Conservation (phyloP, 2,888 invertebrate species). For the Sceliomorpha sp. region DNA sequence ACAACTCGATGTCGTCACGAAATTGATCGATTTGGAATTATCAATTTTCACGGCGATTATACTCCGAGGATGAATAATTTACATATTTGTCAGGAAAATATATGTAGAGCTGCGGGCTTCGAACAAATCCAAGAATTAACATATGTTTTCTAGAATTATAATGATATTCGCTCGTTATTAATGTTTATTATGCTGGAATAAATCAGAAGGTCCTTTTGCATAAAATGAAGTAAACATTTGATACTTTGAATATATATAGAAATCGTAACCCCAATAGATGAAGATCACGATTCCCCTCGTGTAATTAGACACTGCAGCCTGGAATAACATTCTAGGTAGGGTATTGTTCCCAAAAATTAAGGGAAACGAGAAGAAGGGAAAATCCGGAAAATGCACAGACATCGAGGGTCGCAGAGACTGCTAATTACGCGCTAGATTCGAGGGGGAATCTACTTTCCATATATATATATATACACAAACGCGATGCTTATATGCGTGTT, state of each 20-base stretch:
- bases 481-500: slow-evolving; percentile 39
- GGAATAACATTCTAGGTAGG: slow-evolving; percentile 71
- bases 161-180: too few species aligned
- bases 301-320: slow-evolving; percentile 78
- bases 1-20: neutral
- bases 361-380: slow-evolving; percentile 71
- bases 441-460: slow-evolving; percentile 68
- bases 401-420: slow-evolving; percentile 63
- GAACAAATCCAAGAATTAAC: too few species aligned
- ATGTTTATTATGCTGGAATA: neutral
- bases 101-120: too few species aligned
- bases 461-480: slow-evolving; percentile 51
- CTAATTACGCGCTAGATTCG: slow-evolving; percentile 71
- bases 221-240: slow-evolving; percentile 40
- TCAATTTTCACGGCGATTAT: too few species aligned
- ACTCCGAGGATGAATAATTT: too few species aligned
- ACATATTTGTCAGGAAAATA: too few species aligned
- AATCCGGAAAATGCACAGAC: slow-evolving; percentile 65
- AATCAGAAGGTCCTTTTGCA: slow-evolving; percentile 47
- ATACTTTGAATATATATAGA: slow-evolving; percentile 9
- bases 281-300: slow-evolving; percentile 54
- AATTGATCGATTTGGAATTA: slow-evolving; percentile 2
- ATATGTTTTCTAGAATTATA: neutral
- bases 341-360: slow-evolving; percentile 77
- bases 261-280: slow-evolving; percentile 27